Evolutionary conservation across 2,113 vertebrate species (phyloP), one percentile per base, ranked within the genome.

Genomic region (Spilogale gracilis): DNA sequence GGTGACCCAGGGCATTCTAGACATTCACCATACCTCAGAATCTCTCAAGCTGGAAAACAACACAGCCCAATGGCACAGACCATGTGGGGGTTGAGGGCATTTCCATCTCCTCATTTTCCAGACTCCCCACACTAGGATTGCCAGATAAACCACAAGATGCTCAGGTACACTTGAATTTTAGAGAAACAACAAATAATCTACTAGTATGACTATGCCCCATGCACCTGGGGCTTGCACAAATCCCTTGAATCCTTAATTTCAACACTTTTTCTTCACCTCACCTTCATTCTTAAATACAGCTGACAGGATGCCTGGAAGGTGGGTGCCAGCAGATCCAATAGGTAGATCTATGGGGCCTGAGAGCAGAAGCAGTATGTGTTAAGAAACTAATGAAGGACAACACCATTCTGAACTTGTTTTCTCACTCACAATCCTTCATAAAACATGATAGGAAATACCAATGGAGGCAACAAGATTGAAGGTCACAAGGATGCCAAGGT

Each of bases 31-130:
- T 9, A 74, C 30, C 56, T 58, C 18, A 32, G 18, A n/a, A 45
- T 45, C 38, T 65, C 60, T 32, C 27, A 56, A 16, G 5, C n/a
- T 12, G 45, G 8, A 67, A 83, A 84, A 52, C 11, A 38, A 6
- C 9, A 14, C 8, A 5, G 48, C 43, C 1, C 43, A 48, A 11
- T 69, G 20, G 16, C 5, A 52, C 50, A 94, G 60, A 63, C 45
- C 23, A 21, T 7, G 16, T 12, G 8, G 25, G 23, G 30, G 1
- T 4, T 56, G 30, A 45, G 23, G 54, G 2, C 1, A 0, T 52
- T 58, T 67, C 54, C 14, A 9, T 32, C 3, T 21, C 9, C 81
- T 79, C 45, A 67, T 27, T 67, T 25, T 20, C 32, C 52, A 54
- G n/a, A 16, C 0, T 54, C 12, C 7, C 60, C 61, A 63, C 9